A percentile compares a stretch with the other conserved stretches of the same genome.
Evolutionary conservation across 2,113 vertebrate genomes (phyloP).

Genomic region (Poeciliopsis turrubarensis): DNA sequence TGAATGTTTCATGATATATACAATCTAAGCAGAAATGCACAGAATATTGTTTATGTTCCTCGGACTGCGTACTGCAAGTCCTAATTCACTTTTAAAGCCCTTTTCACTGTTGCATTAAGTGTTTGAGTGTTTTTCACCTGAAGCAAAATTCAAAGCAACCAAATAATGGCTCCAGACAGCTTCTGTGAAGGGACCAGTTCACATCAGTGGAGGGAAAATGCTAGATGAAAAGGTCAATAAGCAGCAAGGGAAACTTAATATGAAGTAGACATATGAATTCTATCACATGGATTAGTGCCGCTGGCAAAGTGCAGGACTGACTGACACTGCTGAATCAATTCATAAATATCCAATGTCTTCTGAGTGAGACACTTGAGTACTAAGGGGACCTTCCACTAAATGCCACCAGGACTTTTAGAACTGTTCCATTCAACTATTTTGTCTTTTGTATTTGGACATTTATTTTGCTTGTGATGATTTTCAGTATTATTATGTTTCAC

Average conservation of each 20-base stretch:
- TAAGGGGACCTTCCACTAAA: constrained; percentile 72
- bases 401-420: constrained; percentile 68
- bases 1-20: neutral
- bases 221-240: constrained; percentile 82
- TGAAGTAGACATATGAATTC: constrained; percentile 80
- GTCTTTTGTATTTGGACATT: constrained; percentile 20
- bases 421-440: constrained; percentile 28
- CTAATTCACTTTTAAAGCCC: constrained; percentile 7
- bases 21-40: neutral
- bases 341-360: constrained; percentile 71
- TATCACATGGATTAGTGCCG: constrained; percentile 76
- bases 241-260: constrained; percentile 77
- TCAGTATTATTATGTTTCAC: neutral
- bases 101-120: constrained; percentile 32
- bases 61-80: constrained; percentile 1
- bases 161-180: constrained; percentile 69
- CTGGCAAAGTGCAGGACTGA: constrained; percentile 70
- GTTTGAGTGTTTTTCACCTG: constrained; percentile 57
- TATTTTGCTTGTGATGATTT: neutral
- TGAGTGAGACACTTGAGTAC: constrained; percentile 52
- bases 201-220: constrained; percentile 62
- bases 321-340: constrained; percentile 77
- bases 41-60: constrained; percentile 1
- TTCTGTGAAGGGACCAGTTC: constrained; percentile 60
- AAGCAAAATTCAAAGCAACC: constrained; percentile 55